Percentiles rank a stretch among this genome's conserved stretches.
These are phyloP conservation scores for Mongoloraphidia duomilia DNA, from an alignment of 2,888 invertebrate species.

Conservation along the genomic window DNA sequence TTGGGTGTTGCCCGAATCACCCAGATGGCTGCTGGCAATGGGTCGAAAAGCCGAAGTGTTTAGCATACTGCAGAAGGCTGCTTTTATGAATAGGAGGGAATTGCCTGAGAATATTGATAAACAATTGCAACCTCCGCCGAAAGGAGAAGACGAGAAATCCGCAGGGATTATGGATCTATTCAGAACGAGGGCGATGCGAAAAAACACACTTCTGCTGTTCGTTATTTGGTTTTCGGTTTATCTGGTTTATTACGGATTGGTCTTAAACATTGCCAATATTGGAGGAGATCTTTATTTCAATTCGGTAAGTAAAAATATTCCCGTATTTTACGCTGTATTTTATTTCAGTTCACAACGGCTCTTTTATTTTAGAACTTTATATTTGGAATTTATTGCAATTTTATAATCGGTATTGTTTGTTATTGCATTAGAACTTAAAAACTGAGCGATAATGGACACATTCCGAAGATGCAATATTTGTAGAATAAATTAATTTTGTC, in stretches of 20 bases:
- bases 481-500: no score
- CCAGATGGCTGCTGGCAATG: slow-evolving; percentile 60
- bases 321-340: no score
- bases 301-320: slow-evolving; percentile 35
- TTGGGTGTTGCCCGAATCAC: slow-evolving; percentile 64
- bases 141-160: slow-evolving; percentile 28
- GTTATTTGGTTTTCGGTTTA: slow-evolving; percentile 66
- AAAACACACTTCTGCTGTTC: slow-evolving; percentile 54
- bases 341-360: no score
- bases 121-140: slow-evolving; percentile 36
- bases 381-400: no score
- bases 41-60: slow-evolving; percentile 56
- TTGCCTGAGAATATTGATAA: slow-evolving; percentile 57
- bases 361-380: no score
- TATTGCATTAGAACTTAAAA: no score
- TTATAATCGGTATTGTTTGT: no score
- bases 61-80: slow-evolving; percentile 46
- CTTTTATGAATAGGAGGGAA: slow-evolving; percentile 46
- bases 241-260: slow-evolving; percentile 62
- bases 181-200: slow-evolving; percentile 45
- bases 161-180: slow-evolving; percentile 50
- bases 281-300: slow-evolving; percentile 62
- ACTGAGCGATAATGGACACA: no score
- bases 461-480: no score
- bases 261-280: slow-evolving; percentile 59